phyloP scores from a whole-genome alignment of 1,140 invertebrate genomes.

The Neuroterus valhalla region DNA sequence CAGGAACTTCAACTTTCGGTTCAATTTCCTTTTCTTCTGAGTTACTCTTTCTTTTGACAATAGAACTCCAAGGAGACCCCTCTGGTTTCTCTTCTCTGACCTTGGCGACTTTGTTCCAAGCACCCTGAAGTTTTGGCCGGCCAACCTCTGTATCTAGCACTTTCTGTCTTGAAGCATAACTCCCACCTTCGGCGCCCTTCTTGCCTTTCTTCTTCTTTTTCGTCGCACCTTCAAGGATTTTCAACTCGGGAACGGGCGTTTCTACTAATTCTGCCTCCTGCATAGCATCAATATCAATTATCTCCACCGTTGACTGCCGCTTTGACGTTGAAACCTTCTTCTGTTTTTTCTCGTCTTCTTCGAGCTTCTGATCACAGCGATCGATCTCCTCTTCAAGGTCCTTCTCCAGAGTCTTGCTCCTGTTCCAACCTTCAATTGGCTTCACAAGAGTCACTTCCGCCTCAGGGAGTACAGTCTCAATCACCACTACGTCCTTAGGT shows the following conservation, averaged over 20 bases:
- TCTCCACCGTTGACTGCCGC: slow-evolving; percentile 58
- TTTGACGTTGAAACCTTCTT: slow-evolving; percentile 41
- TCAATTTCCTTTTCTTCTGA: slow-evolving; percentile 44
- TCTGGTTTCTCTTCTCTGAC: slow-evolving; percentile 19
- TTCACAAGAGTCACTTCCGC: slow-evolving; percentile 37
- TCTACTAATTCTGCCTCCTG: slow-evolving; percentile 52
- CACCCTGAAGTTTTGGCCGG: slow-evolving; percentile 39
- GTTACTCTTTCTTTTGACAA: slow-evolving; percentile 48
- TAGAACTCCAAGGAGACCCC: slow-evolving; percentile 55
- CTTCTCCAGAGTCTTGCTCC: slow-evolving; percentile 42
- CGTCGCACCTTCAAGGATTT: slow-evolving; percentile 10
- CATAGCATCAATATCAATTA: slow-evolving; percentile 69
- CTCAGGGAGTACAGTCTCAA: slow-evolving; percentile 5
- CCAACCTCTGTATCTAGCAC: slow-evolving; percentile 44
- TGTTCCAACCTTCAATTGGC: slow-evolving; percentile 37
- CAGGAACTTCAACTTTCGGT: neutral
- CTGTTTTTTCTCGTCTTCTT: slow-evolving; percentile 39
- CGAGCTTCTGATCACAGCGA: slow-evolving; percentile 21
- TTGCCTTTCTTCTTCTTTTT: neutral
- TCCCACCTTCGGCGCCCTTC: slow-evolving; percentile 4
- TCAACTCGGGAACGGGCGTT: neutral
- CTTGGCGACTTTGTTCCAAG: slow-evolving; percentile 34
- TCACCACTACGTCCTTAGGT: neutral
- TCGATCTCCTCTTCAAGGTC: slow-evolving; percentile 46
- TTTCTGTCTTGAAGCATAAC: slow-evolving; percentile 59